Conservation (phyloP, 2,888 invertebrate species). For the Parascotia fuliginaria region DNA sequence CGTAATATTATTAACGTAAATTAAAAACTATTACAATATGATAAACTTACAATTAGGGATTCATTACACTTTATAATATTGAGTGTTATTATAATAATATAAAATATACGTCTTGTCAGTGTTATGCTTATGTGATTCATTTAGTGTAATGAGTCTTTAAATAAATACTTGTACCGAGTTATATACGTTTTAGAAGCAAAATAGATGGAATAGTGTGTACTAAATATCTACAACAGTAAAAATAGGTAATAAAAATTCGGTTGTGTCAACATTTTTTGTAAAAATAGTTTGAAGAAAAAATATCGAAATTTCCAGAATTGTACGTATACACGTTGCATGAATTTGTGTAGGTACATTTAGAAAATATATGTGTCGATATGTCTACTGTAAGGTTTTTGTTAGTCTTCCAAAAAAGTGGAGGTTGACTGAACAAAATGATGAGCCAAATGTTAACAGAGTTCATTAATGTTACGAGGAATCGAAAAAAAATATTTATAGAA, state of each 20-base stretch:
- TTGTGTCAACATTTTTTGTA: slow-evolving; percentile 63
- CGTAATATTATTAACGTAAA: slow-evolving; percentile 11
- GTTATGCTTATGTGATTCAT: slow-evolving; percentile 37
- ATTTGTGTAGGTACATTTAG: slow-evolving; percentile 54
- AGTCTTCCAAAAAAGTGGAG: slow-evolving; percentile 77
- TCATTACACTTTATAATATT: slow-evolving; percentile 28
- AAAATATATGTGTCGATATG: slow-evolving; percentile 50
- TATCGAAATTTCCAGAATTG: slow-evolving; percentile 32
- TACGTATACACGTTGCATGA: slow-evolving; percentile 70
- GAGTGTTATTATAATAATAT: neutral
- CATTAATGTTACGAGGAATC: slow-evolving; percentile 65
- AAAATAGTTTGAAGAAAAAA: slow-evolving; percentile 32
- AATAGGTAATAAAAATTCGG: slow-evolving; percentile 49
- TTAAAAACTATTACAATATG: slow-evolving; percentile 18
- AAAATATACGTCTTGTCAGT: slow-evolving; percentile 26
- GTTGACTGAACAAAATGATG: slow-evolving; percentile 70
- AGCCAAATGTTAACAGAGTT: slow-evolving; percentile 69
- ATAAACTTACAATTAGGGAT: slow-evolving; percentile 17
- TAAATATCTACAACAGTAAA: slow-evolving; percentile 17
- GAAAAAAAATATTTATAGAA: slow-evolving; percentile 54
- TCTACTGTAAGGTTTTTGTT: slow-evolving; percentile 52
- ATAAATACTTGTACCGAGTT: slow-evolving; percentile 16
- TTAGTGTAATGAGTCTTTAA: slow-evolving; percentile 34
- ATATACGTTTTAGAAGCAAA: slow-evolving; percentile 32
- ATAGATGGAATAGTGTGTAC: slow-evolving; percentile 28